Percentiles rank a stretch among this genome's conserved stretches.
These are phyloP conservation scores for Melieria picta DNA, from an alignment of 2,888 invertebrate genomes.

Conservation along the genomic window DNA sequence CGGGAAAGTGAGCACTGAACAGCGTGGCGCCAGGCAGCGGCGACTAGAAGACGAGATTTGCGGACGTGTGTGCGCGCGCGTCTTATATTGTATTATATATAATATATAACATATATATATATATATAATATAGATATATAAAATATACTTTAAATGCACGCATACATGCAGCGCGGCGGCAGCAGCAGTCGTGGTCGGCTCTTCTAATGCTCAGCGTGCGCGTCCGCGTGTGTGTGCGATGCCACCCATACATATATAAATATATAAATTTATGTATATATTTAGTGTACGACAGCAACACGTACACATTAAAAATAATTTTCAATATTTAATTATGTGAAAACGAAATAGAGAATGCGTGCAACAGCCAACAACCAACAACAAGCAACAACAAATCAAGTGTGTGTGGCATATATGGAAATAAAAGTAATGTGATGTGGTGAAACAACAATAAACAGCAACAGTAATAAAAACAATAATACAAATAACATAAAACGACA, in stretches of 20 bases:
- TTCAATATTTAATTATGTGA: conserved; percentile 40
- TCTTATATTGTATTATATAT: conserved; percentile 20
- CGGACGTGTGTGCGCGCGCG: no score
- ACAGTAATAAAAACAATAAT: conserved; percentile 17
- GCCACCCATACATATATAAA: conserved; percentile 11
- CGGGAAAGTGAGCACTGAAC: not conserved
- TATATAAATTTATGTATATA: conserved; percentile 9
- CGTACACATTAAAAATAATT: conserved; percentile 34
- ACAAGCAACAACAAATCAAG: not conserved
- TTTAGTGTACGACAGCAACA: conserved; percentile 1
- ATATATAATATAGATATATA: conserved; percentile 31
- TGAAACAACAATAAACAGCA: not conserved
- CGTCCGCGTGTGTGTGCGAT: not conserved
- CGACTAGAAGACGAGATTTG: no score
- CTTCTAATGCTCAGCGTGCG: conserved; percentile 18
- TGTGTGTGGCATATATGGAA: not conserved
- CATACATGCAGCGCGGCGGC: conserved; percentile 14
- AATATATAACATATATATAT: conserved; percentile 33
- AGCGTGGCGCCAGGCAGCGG: not conserved
- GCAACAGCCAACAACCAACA: not conserved
- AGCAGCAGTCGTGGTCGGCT: conserved; percentile 1
- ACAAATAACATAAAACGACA: conserved; percentile 10
- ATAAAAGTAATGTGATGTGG: no score
- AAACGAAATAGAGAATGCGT: conserved; percentile 34
- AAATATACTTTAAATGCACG: conserved; percentile 23